Evolutionary conservation across 2,888 invertebrate genomes (phyloP), one percentile per base, ranked within the genome.

Genomic region (Ypsolopha scabrella): DNA sequence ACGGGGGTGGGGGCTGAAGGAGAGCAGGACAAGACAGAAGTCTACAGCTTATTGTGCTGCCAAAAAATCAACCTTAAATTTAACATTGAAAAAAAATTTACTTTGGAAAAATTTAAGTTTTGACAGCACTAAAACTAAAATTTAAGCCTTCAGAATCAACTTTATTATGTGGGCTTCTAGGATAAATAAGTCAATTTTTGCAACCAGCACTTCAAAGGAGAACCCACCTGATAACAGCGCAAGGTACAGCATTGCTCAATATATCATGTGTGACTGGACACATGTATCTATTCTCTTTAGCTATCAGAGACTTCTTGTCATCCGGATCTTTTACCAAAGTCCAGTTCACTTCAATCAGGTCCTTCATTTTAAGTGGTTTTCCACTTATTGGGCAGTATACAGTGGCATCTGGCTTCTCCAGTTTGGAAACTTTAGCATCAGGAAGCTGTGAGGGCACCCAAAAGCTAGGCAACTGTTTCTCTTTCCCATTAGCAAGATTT

Each of bases 241-340:
- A 96, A 0, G 98, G 97, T 2, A 97, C 93, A 7, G 97, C 94
- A 86, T 98, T 98, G 57, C 95, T 94, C 38, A 99, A 86, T 55
- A 98, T 91, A 77, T 99, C 99, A 75, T 97, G 95, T 1, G 99
- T 99, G 0, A 99, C 93, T 1, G 99, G 96, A 74, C 99, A 99
- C 93, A 98, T 97, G 72, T 97, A 99, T 61, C 99, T 90, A 58
- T 94, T 95, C 71, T 95, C 92, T 75, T 95, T 96, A 0, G 93
- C 90, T 59, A 98, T 96, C 36, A 97, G 80, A 1, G 96, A 93
- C 61, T 93, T 93, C 61, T 94, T 95, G 59, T 93, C 93, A 69
- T 94, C 93, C 0, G 95, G 93, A 75, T 96, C 97, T 55, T 94
- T 94, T 0, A 97, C 93, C 54, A 92, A 85, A 0, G 96, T 98